Base-by-base conservation (phyloP, 92 coral and sea anemone species). In the Porites rus region DNA sequence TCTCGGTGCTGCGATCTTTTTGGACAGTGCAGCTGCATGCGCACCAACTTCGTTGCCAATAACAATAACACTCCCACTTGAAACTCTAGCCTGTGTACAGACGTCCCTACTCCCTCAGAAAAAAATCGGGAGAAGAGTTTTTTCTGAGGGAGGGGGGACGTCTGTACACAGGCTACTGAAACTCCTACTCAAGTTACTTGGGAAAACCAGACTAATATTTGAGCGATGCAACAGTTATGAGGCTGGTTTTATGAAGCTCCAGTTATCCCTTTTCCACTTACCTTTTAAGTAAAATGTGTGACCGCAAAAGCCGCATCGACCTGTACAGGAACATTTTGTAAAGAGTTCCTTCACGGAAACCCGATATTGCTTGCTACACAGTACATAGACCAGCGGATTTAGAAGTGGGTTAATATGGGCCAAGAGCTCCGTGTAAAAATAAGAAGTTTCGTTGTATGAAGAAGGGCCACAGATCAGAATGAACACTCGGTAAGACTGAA, bases 361-460 rank as follows among this genome's bases (percentile, higher is more conserved):
- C 10, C 98, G 87, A 61, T 96, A 94, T 61, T 92, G 94, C 59
- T 90, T 89, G 72, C 85, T 94, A 72, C 93, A 91, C n/a, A 82
- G 74, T 4, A 94, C 90, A 63, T 91, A 94, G 12, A 94, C 96
- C 77, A 96, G 88, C 20, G 96, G 98, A 59, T 93, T 94, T 20
- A 96, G 76, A 52, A 94, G 86, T 7, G 98, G 93, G 76, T 92
- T 96, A 72, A 94, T n/a, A 60, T 96, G 93, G 17, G 98, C 98
- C 61, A 94, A 46, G 58, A 96, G 88, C 72, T 94, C 92, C 22
- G 96, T 90, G 90, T 90, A 86, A 87, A 90, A 96, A 68, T 96
- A 94, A 6, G 94, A 76, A 25, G 88, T 87, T 46, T 86, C 83
- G 85, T 88, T 84, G 80, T 81, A 86, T 10, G 79, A 75, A 10